Conservation (phyloP, 1,140 invertebrate species). For the Cecropterus lyciades region DNA sequence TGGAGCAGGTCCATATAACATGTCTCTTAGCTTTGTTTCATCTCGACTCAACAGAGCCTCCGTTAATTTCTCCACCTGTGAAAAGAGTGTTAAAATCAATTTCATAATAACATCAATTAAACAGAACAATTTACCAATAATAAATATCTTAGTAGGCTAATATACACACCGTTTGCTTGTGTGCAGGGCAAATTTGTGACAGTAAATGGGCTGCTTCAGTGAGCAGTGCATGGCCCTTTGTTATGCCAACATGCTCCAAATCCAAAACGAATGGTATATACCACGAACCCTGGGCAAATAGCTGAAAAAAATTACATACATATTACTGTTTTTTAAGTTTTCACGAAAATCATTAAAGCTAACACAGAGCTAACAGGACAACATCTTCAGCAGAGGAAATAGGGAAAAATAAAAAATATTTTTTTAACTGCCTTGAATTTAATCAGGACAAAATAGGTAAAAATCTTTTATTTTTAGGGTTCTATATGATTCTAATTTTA, state of each 20-base stretch:
- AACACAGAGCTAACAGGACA: too few relatives aligned
- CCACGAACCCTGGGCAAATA: conserved; percentile 89
- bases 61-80: conserved; percentile 79
- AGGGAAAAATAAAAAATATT: too few relatives aligned
- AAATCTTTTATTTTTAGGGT: too few relatives aligned
- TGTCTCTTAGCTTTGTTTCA: conserved; percentile 71
- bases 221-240: conserved; percentile 90
- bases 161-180: conserved; percentile 84
- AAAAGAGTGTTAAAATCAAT: conserved; percentile 8
- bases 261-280: conserved; percentile 96
- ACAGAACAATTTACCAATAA: neutral
- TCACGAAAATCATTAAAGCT: too few relatives aligned
- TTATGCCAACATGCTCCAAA: conserved; percentile 94
- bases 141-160: neutral
- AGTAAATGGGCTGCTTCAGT: conserved; percentile 94
- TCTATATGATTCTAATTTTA: too few relatives aligned
- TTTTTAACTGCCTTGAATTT: too few relatives aligned
- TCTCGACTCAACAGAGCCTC: conserved; percentile 77
- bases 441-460: too few relatives aligned
- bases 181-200: conserved; percentile 95
- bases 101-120: too few relatives aligned
- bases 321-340: too few relatives aligned
- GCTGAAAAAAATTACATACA: conserved; percentile 47
- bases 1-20: conserved; percentile 79
- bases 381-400: too few relatives aligned